Conservation (phyloP, 2,888 invertebrate genomes). For the Hyposoter dolosus region DNA sequence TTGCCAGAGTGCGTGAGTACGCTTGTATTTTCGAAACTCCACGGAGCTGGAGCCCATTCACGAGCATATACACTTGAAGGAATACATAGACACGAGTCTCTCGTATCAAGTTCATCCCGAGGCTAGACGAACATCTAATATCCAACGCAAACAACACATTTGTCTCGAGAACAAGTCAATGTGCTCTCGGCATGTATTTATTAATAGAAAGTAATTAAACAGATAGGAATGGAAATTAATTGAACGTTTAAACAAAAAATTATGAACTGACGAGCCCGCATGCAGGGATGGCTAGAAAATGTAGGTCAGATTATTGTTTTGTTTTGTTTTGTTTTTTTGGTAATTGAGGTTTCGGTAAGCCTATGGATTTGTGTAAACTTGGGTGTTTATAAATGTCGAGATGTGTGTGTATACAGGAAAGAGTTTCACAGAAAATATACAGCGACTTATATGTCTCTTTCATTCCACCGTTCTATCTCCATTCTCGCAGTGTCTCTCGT, state of each 20-base stretch:
- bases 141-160: slow-evolving; percentile 20
- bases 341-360: not conserved
- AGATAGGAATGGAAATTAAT: not conserved
- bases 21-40: slow-evolving; percentile 18
- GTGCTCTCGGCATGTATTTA: not conserved
- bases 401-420: not conserved
- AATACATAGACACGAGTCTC: not conserved
- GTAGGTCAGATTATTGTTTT: not conserved
- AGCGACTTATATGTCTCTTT: slow-evolving; percentile 57
- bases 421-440: slow-evolving; percentile 49
- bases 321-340: no score
- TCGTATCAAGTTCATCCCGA: slow-evolving; percentile 61
- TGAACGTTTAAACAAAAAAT: not conserved
- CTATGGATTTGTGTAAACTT: not conserved
- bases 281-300: not conserved
- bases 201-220: not conserved
- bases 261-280: not conserved
- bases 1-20: slow-evolving; percentile 50
- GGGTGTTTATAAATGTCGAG: not conserved
- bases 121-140: slow-evolving; percentile 22
- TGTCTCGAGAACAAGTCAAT: slow-evolving; percentile 15
- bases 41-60: slow-evolving; percentile 25
- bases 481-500: slow-evolving; percentile 72
- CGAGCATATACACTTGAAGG: not conserved
- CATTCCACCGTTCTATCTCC: slow-evolving; percentile 58